Base-by-base conservation (phyloP, 1,140 invertebrate species). In the Propsilocerus akamusi region DNA sequence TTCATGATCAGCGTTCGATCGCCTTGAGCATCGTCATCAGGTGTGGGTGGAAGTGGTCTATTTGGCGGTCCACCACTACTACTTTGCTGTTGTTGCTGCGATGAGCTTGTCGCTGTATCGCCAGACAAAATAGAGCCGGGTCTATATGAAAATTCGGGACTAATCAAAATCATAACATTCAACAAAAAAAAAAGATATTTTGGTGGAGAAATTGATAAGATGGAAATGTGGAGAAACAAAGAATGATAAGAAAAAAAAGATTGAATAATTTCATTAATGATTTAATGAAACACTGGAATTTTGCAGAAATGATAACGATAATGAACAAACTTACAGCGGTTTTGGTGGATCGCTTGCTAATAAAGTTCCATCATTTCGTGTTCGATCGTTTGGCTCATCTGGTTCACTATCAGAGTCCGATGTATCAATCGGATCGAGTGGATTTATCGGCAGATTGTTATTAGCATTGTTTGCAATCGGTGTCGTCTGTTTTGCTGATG, bases 261-360 rank as follows among this genome's bases (percentile, higher is more conserved):
- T 34, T 23, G 10, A n/a, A n/a, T n/a, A n/a, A n/a, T n/a, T n/a
- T n/a, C n/a, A n/a, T n/a, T n/a, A n/a, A n/a, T n/a, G 50, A 23
- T 51, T 5, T 14, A 6, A 49, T 46, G 14, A 22, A 24, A 51
- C 26, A 10, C n/a, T 4, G 14, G 4, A 11, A 17, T 28, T 22
- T 32, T 10, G 14, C 11, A 32, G 48, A 11, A 26, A 20, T 47
- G 26, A 12, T 30, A 23, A 30, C n/a, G 14, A 49, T 20, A 50
- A 54, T 46, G 46, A 51, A 52, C 41, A 14, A 22, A 81, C 89
- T 86, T 76, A 94, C 89, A 97, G 76, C 56, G 94, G 92, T 65
- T 95, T 89, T 4, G 92, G 90, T 22, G 92, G 91, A 71, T 97
- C 93, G 59, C 90, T 95, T 28, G 93, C 93, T 5, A 96, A 72